Evolutionary conservation across 2,797 vertebrate species (phyloP), one percentile per base, ranked within the genome.

Genomic region (Bradypodion pumilum): DNA sequence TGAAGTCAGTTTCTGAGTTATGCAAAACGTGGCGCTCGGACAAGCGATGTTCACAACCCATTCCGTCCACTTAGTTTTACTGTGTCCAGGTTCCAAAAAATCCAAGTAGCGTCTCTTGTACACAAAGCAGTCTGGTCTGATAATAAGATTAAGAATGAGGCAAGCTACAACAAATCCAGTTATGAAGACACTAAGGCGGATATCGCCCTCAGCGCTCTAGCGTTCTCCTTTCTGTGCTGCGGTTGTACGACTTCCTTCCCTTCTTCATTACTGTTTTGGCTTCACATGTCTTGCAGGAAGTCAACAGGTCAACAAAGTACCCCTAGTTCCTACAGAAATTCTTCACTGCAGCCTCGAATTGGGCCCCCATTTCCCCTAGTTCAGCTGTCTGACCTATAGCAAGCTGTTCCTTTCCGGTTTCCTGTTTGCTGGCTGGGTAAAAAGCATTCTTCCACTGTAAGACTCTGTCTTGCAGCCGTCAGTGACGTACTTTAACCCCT

Each of bases 321-420:
- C 80, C 87, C 80, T 56, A 87, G 2, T 4, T n/a, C 4, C 68
- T 83, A 21, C 25, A 74, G 13, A 42, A 77, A 86, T 15, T 32
- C 85, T 83, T 86, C 3, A 23, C 78, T 10, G 81, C 85, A 80
- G 86, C 86, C 91, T 90, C 80, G 85, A 76, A 42, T 40, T 0
- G 29, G 84, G 90, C 60, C 84, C 91, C 78, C 87, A 83, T 85
- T 76, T 86, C 90, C 86, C 89, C 86, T 92, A 87, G 87, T 86
- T 89, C 86, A 78, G 90, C 92, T 92, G 94, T 89, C 91, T 95
- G 91, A 96, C 93, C 93, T 91, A 83, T 69, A 95, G 94, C 93
- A 96, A 95, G 92, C 94, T 95, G 93, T 94, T 95, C 94, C 94
- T 94, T 96, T 97, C 95, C 95, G 86, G 92, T 94, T 97, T 97